These are phyloP conservation scores for Papilio protenor DNA, from an alignment of 2,888 invertebrate species.

Conservation along the genomic window DNA sequence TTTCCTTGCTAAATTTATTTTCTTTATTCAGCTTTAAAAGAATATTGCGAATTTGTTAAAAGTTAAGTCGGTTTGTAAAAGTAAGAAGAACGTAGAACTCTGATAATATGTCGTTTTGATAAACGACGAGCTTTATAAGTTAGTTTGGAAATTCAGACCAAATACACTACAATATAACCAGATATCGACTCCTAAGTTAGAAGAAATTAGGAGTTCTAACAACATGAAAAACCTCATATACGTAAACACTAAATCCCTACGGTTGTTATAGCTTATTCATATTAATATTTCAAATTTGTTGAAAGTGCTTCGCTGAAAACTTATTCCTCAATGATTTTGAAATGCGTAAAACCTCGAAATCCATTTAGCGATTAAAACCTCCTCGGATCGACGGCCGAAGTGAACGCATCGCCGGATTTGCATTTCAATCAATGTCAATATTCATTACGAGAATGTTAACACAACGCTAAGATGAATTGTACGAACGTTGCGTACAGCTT, in stretches of 20 bases:
- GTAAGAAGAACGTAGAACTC: no score
- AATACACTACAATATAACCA: no score
- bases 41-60: not conserved
- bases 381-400: slow-evolving; percentile 46
- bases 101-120: no score
- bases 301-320: not conserved
- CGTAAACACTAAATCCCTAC: no score
- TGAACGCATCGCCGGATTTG: slow-evolving; percentile 59
- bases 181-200: no score
- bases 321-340: slow-evolving; percentile 16
- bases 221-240: no score
- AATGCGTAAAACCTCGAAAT: slow-evolving; percentile 49
- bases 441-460: slow-evolving; percentile 63
- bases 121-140: no score
- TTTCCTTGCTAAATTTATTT: not conserved
- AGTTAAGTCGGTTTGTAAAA: no score
- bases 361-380: slow-evolving; percentile 58
- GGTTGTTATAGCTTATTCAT: no score
- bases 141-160: no score
- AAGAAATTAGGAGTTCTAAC: no score
- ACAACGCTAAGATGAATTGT: slow-evolving; percentile 42
- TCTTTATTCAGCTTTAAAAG: slow-evolving; percentile 2
- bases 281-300: slow-evolving; percentile 6
- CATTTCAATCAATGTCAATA: slow-evolving; percentile 70
- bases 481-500: slow-evolving; percentile 28